A percentile compares a stretch with the other conserved stretches of the same genome.
These are phyloP conservation scores for Eupsilia transversa DNA, from an alignment of 2,888 invertebrate species.

Conservation along the genomic window DNA sequence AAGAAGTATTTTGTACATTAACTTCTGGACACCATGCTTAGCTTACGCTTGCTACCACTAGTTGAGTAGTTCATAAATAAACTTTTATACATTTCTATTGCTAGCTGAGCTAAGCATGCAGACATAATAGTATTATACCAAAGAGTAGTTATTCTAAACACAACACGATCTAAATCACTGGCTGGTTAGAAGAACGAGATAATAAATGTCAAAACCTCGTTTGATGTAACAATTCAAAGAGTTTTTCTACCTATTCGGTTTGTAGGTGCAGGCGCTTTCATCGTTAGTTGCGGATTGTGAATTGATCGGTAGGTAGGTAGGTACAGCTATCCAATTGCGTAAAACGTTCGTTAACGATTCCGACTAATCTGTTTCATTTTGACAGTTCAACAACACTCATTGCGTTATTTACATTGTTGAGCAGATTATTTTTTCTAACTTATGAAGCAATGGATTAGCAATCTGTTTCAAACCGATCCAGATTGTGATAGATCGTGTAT, in stretches of 20 bases:
- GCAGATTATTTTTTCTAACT: too few species aligned
- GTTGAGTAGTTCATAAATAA: neutral
- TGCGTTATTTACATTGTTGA: too few species aligned
- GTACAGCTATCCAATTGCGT: too few species aligned
- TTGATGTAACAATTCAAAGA: slow-evolving; percentile 47
- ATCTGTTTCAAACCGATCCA: too few species aligned
- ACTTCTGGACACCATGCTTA: too few species aligned
- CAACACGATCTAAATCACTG: slow-evolving; percentile 43
- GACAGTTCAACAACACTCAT: too few species aligned
- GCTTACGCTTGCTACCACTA: neutral
- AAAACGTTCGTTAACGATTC: too few species aligned
- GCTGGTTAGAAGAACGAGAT: slow-evolving; percentile 35
- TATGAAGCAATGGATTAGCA: too few species aligned
- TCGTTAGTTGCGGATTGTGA: neutral
- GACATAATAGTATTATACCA: neutral
- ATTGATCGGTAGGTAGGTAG: neutral
- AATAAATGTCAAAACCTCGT: slow-evolving; percentile 47
- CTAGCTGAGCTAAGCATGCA: neutral
- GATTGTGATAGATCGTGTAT: too few species aligned
- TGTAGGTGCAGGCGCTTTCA: neutral
- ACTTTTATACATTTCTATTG: neutral
- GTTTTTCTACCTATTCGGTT: slow-evolving; percentile 22
- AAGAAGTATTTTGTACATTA: too few species aligned
- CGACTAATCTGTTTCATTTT: too few species aligned
- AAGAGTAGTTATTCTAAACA: slow-evolving; percentile 39